Conservation (phyloP, 2,888 invertebrate species). For the Cosmopolites sordidus region DNA sequence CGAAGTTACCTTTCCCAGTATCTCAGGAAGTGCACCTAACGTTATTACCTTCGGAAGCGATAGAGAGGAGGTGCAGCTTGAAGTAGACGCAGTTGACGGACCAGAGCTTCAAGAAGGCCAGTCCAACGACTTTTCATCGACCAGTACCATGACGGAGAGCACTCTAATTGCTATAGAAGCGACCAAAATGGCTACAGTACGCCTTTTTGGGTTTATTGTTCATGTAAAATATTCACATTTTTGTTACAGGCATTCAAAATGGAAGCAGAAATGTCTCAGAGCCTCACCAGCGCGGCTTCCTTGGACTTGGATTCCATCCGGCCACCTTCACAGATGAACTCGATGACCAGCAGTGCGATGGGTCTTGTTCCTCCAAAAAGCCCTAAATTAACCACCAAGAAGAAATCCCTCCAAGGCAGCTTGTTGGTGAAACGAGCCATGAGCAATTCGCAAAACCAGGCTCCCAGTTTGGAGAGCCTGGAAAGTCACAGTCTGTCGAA, state of each 20-base stretch:
- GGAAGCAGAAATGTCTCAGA: slow-evolving; percentile 55
- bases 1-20: slow-evolving; percentile 76
- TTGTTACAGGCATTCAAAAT: slow-evolving; percentile 43
- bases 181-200: slow-evolving; percentile 59
- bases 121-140: slow-evolving; percentile 49
- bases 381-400: slow-evolving; percentile 44
- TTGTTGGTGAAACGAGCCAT: slow-evolving; percentile 70
- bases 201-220: background rate
- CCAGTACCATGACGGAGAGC: slow-evolving; percentile 62
- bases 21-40: slow-evolving; percentile 71
- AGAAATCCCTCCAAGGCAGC: slow-evolving; percentile 67
- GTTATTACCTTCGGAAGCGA: slow-evolving; percentile 66
- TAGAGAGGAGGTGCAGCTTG: slow-evolving; percentile 42
- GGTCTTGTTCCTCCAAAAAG: slow-evolving; percentile 33
- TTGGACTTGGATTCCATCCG: slow-evolving; percentile 70
- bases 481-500: slow-evolving; percentile 61
- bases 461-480: slow-evolving; percentile 58
- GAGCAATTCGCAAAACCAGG: slow-evolving; percentile 48
- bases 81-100: slow-evolving; percentile 24
- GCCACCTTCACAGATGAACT: slow-evolving; percentile 75
- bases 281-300: slow-evolving; percentile 57
- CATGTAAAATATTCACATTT: background rate
- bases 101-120: slow-evolving; percentile 27
- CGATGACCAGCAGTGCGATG: slow-evolving; percentile 50
- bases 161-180: slow-evolving; percentile 73